phyloP scores from a whole-genome alignment of 2,888 invertebrate genomes.

The Dendrolimus pini region DNA sequence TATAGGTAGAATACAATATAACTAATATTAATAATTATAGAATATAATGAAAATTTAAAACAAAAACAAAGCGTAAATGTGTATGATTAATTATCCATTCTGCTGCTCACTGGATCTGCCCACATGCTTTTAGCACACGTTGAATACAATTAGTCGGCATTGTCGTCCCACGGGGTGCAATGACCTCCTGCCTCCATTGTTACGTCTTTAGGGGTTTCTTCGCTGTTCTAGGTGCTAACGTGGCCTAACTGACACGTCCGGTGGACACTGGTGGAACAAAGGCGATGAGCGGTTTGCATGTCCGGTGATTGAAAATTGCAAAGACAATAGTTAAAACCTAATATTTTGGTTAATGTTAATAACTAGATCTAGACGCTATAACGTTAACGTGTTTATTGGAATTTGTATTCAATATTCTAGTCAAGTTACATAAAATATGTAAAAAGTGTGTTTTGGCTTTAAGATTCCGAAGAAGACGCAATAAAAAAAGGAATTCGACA shows the following conservation, averaged over 20 bases:
- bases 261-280: background rate
- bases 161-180: slow-evolving; percentile 51
- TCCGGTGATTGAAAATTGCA: background rate
- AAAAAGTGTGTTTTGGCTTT: too few relatives aligned
- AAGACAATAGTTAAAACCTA: too few relatives aligned
- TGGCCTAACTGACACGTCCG: background rate
- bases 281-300: background rate
- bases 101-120: slow-evolving; percentile 25
- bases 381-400: too few relatives aligned
- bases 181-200: slow-evolving; percentile 31
- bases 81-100: slow-evolving; percentile 22
- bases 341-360: too few relatives aligned
- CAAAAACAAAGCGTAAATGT: slow-evolving; percentile 10
- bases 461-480: too few relatives aligned
- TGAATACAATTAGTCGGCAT: slow-evolving; percentile 35
- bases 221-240: background rate
- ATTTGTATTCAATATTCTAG: too few relatives aligned
- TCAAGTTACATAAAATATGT: too few relatives aligned
- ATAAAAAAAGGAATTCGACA: too few relatives aligned
- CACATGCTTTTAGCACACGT: slow-evolving; percentile 18
- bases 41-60: background rate
- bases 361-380: too few relatives aligned
- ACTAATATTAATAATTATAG: too few relatives aligned
- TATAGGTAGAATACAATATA: too few relatives aligned
- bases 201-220: slow-evolving; percentile 2